Base-by-base conservation (phyloP, 2,888 invertebrate species). In the Meiosimyza platycephala region DNA sequence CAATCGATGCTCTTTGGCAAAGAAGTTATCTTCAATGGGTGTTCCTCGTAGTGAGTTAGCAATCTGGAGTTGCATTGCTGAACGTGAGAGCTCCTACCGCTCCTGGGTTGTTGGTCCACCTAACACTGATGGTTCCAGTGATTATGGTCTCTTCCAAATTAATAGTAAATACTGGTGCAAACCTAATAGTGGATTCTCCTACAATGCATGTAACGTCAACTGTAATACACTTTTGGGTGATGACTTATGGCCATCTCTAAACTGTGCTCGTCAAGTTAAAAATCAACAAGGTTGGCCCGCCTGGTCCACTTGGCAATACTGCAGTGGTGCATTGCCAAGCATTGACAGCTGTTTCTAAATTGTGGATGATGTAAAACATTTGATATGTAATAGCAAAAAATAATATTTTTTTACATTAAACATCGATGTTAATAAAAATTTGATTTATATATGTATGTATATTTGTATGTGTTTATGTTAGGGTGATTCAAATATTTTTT, bases 71-170 rank as follows among this genome's bases (percentile, higher is more conserved):
- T 85, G 85, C 76, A 79, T 84, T 66, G 83, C 81, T 13, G 15
- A 84, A 62, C 78, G 78, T 48, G 84, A 83, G 75, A 83, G 82
- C 62, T 47, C 71, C 0, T 85, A 87, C 57, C 85, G 87, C 57
- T 89, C 90, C 0, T 77, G 85, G 18, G 86, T 84, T 2, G 82
- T 86, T 5, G 88, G 89, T 0, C 85, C 83, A 3, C 75, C 83
- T 0, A 89, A 90, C 80, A 88, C 89, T 74, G 22, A 28, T 28
- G 89, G 90, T 1, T 83, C 85, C 70, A 79, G 79, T 57, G 87
- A 88, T 78, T 87, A 81, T 74, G 85, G 85, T n/a, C 78, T 85
- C 72, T 85, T 85, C 77, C 85, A 86, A 52, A 72, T 76, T 40
- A 74, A 74, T 33, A n/a, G 66, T 50, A 22, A 64, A 11, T 75